phyloP scores from a whole-genome alignment of 2,888 invertebrate genomes.

The Chironomus riparius region DNA sequence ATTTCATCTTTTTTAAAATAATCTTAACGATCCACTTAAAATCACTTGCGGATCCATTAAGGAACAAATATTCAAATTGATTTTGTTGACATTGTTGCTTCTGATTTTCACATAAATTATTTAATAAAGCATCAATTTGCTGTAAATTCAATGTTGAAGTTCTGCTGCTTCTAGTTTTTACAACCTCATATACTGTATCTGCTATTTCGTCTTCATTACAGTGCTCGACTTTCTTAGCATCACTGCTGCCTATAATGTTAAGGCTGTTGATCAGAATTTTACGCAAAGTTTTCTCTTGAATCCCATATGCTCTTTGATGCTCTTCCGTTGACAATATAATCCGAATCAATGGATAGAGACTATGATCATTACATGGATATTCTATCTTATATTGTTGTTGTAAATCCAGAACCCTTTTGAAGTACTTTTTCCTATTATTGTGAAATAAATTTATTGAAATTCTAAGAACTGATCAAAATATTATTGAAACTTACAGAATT shows the following conservation, averaged over 20 bases:
- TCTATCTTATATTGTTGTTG: conserved; percentile 33
- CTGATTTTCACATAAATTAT: conserved; percentile 35
- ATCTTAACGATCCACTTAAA: conserved; percentile 87
- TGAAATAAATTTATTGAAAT: neutral
- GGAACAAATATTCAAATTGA: conserved; percentile 56
- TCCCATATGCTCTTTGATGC: conserved; percentile 71
- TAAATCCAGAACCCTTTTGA: conserved; percentile 36
- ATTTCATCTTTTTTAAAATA: conserved; percentile 72
- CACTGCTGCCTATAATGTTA: conserved; percentile 52
- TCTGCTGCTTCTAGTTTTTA: neutral
- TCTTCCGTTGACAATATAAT: conserved; percentile 72
- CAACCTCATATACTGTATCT: neutral
- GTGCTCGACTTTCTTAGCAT: neutral
- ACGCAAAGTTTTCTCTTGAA: conserved; percentile 69
- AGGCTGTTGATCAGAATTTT: conserved; percentile 65
- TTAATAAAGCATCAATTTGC: neutral
- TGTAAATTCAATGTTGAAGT: neutral
- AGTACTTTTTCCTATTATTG: conserved; percentile 32
- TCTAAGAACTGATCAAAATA: neutral
- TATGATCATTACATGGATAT: conserved; percentile 42
- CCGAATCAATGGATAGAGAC: conserved; percentile 65
- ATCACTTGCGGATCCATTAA: conserved; percentile 61
- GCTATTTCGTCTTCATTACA: neutral
- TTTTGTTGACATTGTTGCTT: conserved; percentile 44
- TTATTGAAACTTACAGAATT: neutral